phyloP scores from a whole-genome alignment of 2,113 vertebrate genomes.

The Poeciliopsis turrubarensis region DNA sequence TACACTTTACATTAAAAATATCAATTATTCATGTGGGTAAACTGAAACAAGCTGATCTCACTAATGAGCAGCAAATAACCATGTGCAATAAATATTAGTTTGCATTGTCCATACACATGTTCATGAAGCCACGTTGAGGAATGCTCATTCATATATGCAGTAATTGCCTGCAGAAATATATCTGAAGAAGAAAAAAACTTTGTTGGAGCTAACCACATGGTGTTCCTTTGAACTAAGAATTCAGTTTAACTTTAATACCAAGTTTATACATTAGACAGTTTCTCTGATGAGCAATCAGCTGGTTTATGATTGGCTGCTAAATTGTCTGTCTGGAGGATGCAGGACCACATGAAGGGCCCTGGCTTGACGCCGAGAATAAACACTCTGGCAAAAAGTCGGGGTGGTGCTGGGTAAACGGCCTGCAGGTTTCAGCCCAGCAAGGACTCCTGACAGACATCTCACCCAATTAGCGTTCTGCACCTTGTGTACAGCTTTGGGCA shows the following conservation, averaged over 20 bases:
- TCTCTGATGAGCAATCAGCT: slow-evolving; percentile 6
- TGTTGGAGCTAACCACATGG: slow-evolving; percentile 24
- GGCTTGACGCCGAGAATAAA: slow-evolving; percentile 52
- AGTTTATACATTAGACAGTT: slow-evolving; percentile 6
- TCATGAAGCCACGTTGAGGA: not conserved
- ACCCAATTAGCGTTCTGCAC: slow-evolving; percentile 62
- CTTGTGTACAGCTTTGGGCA: slow-evolving; percentile 44
- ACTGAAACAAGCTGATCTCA: slow-evolving; percentile 19
- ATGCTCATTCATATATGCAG: no score
- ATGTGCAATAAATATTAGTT: not conserved
- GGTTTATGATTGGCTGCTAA: slow-evolving; percentile 17
- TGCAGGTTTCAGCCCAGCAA: slow-evolving; percentile 41
- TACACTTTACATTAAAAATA: slow-evolving; percentile 41
- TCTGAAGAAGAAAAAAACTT: slow-evolving; percentile 1
- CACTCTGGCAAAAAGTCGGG: slow-evolving; percentile 16
- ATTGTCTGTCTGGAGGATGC: slow-evolving; percentile 33
- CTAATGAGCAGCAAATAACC: slow-evolving; percentile 9
- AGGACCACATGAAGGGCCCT: slow-evolving; percentile 52
- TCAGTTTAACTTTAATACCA: slow-evolving; percentile 20
- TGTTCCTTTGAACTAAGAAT: slow-evolving; percentile 9
- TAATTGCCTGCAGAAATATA: no score
- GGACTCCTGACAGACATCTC: slow-evolving; percentile 68
- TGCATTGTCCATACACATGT: not conserved
- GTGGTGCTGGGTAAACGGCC: slow-evolving; percentile 49
- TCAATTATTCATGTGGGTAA: slow-evolving; percentile 55